Evolutionary conservation across 1,140 invertebrate species (phyloP).

Genomic region (Philotrypesis tridentata): DNA sequence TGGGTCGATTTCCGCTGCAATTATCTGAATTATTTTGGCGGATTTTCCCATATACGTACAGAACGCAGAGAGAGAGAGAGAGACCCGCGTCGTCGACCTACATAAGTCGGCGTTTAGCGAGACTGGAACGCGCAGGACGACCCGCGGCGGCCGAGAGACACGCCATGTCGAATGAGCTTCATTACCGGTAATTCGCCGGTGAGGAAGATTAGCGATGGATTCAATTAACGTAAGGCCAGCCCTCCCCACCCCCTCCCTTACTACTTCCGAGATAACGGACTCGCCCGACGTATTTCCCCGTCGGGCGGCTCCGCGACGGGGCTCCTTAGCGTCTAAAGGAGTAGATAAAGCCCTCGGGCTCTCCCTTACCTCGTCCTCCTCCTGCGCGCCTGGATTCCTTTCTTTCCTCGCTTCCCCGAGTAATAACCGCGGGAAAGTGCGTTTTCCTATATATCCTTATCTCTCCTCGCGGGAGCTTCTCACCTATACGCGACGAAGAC

Average conservation of each 20-base stretch:
- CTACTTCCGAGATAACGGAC: constrained; percentile 1
- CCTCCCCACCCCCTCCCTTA: no score
- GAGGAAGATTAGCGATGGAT: constrained; percentile 29
- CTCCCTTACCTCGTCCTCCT: neutral
- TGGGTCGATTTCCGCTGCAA: no score
- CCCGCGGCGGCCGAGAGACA: no score
- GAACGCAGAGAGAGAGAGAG: no score
- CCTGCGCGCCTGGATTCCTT: neutral
- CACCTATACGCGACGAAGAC: no score
- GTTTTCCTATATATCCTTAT: neutral
- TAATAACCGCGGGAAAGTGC: neutral
- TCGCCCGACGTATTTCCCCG: neutral
- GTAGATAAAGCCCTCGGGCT: neutral
- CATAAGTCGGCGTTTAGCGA: no score
- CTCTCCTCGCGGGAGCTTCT: no score
- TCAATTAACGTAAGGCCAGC: constrained; percentile 26
- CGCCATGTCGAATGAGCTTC: constrained; percentile 11
- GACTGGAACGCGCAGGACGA: no score
- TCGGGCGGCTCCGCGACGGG: no score
- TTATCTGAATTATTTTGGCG: no score
- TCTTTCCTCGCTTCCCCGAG: neutral
- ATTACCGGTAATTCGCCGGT: constrained; percentile 22
- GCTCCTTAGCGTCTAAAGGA: constrained; percentile 4
- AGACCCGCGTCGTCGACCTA: no score
- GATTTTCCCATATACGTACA: no score